Evolutionary conservation across 1,140 invertebrate genomes (phyloP).

Genomic region (Sycobia sp.): DNA sequence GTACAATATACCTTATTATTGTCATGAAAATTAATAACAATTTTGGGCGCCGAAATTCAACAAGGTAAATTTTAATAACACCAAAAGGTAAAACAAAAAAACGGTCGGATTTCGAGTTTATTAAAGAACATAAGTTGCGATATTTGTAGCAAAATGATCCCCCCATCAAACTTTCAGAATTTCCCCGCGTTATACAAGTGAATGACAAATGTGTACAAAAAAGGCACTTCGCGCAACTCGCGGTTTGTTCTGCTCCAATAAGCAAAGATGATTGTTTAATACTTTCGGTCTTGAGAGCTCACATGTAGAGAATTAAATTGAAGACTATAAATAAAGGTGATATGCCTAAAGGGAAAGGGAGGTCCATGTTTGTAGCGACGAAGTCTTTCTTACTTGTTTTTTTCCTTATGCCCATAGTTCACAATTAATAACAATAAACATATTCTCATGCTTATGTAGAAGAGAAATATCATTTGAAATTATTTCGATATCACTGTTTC

Average conservation of each 20-base stretch:
- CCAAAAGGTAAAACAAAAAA: conserved; percentile 16
- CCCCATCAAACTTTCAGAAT: conserved; percentile 19
- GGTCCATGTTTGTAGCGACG: conserved; percentile 10
- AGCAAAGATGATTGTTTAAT: conserved; percentile 29
- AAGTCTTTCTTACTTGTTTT: conserved; percentile 2
- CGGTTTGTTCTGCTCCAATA: conserved; percentile 21
- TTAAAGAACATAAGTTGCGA: conserved; percentile 12
- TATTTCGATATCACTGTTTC: neutral
- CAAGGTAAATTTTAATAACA: neutral
- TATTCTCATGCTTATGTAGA: conserved; percentile 16
- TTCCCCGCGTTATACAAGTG: conserved; percentile 10
- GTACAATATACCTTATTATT: conserved; percentile 26
- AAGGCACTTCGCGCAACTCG: conserved; percentile 44
- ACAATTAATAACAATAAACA: conserved; percentile 20
- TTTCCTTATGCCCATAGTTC: neutral
- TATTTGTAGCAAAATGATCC: conserved; percentile 4
- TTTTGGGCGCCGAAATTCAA: conserved; percentile 14
- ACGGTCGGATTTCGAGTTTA: conserved; percentile 5
- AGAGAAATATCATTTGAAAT: conserved; percentile 5
- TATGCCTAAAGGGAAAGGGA: neutral
- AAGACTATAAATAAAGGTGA: neutral
- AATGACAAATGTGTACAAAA: conserved; percentile 33
- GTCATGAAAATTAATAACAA: conserved; percentile 29
- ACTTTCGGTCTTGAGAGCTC: conserved; percentile 22
- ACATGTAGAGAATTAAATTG: neutral